Conservation (phyloP, 1,140 invertebrate genomes). For the Mycetomoellerius zeteki region DNA sequence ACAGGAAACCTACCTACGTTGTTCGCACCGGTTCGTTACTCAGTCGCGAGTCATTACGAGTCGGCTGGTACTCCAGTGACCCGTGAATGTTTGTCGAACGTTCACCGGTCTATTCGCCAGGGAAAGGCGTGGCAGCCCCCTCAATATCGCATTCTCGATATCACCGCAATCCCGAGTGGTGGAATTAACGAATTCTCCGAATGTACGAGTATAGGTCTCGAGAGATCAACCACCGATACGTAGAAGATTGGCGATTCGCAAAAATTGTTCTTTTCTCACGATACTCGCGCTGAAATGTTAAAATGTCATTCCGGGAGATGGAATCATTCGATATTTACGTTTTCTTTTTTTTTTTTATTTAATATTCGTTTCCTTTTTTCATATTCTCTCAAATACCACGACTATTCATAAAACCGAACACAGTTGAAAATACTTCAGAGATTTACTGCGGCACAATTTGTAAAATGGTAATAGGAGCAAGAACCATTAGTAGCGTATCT, state of each 20-base stretch:
- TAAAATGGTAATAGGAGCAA: slow-evolving; percentile 24
- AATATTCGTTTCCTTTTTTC: neutral
- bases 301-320: neutral
- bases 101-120: slow-evolving; percentile 78
- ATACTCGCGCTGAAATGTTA: neutral
- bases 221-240: slow-evolving; percentile 1
- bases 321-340: neutral
- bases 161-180: slow-evolving; percentile 63
- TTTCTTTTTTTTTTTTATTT: neutral
- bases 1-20: slow-evolving; percentile 68
- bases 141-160: slow-evolving; percentile 78
- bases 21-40: slow-evolving; percentile 66
- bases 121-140: slow-evolving; percentile 84
- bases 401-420: neutral
- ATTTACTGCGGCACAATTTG: neutral
- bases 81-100: slow-evolving; percentile 83
- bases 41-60: slow-evolving; percentile 77
- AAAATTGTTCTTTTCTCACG: slow-evolving; percentile 8
- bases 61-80: slow-evolving; percentile 77
- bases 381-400: neutral
- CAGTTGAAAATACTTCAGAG: slow-evolving; percentile 18
- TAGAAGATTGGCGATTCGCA: neutral
- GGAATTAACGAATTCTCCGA: slow-evolving; percentile 67
- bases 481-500: slow-evolving; percentile 2
- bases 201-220: slow-evolving; percentile 56